Base-by-base conservation (phyloP, 2,888 invertebrate species). In the Orthonychiurus folsomi region DNA sequence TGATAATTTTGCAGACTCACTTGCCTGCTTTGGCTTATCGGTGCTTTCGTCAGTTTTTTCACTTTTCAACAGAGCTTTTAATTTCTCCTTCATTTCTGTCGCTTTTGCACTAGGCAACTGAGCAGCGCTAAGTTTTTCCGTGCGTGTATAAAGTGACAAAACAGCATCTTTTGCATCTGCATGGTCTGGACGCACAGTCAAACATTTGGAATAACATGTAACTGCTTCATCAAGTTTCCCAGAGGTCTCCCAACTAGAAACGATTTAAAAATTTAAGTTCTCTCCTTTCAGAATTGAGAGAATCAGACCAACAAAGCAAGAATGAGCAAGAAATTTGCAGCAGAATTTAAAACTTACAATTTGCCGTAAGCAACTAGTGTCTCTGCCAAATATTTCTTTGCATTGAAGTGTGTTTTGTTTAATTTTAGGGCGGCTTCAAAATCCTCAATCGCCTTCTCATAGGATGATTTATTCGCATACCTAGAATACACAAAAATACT, bases 361-460 rank as follows among this genome's bases (percentile, higher is more conserved):
- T 90, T 84, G 47, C 91, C 94, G 58, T 89, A 79, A 0, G 93
- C 94, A 0, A 93, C 88, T 54, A 93, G 79, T 0, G 94, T 95
- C 78, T 95, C 93, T 37, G 92, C 89, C 81, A 93, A 85, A 79
- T 95, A 96, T 77, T 93, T 93, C 63, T 89, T 85, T 37, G 94
- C 95, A 79, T 95, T 95, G 1, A 87, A 86, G 78, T 96, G 95
- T 67, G 85, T 88, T 1, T 89, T 88, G 78, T 95, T 92, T 53
- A 91, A 77, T 76, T 89, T 87, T 50, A 95, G 78, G 2, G 95
- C 94, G 24, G 87, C 87, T 78, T 94, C 93, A 78, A 96, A 93
- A 77, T 96, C 95, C 73, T 90, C 89, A 69, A 95, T 89, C 0
- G 95, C 95, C 76, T 91, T 91, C 73, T 89, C 86, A 78, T 92